Base-by-base conservation (phyloP, 1,140 invertebrate genomes). In the Papilio helenus region DNA sequence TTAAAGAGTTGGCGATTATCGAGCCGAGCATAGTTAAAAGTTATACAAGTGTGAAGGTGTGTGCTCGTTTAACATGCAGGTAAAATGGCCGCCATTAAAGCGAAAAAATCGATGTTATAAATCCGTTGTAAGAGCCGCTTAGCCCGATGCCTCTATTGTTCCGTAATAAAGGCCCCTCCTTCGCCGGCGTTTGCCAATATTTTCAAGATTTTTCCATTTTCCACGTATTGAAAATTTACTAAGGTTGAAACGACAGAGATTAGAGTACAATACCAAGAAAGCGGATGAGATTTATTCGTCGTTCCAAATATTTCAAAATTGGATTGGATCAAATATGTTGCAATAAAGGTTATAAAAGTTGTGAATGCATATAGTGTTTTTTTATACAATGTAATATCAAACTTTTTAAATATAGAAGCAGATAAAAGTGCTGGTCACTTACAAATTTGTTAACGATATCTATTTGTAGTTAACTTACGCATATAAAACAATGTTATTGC, bases 141-240 rank as follows among this genome's bases (percentile, higher is more conserved):
- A 73, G 39, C 72, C 39, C 39, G 42, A 73, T 16, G 72, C 72
- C 72, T 73, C 72, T 44, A 73, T 73, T 73, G 72, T 73, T 73
- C 72, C 72, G 72, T 49, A 44, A 73, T 73, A 49, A 12, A 44
- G 72, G 68, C 68, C 18, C 29, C 68, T 34, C 29, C 58, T 61
- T 61, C 58, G 20, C 58, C 20, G 12, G 58, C 58, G 58, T 2
- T 61, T 61, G 58, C 20, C 20, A 61, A 61, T 61, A 61, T 18
- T 61, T 61, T 61, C 16, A 20, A 61, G 9, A 61, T 61, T 61
- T 58, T 61, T 26, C 55, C 20, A 61, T 61, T 61, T 61, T 61
- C 20, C 23, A 26, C 58, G 23, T 61, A 61, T 61, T 61, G 58
- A 26, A 61, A 61, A 61, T 61, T 61, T 61, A 61, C 10, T 61